phyloP scores from a whole-genome alignment of 1,140 invertebrate species.

The Nymphalis io region DNA sequence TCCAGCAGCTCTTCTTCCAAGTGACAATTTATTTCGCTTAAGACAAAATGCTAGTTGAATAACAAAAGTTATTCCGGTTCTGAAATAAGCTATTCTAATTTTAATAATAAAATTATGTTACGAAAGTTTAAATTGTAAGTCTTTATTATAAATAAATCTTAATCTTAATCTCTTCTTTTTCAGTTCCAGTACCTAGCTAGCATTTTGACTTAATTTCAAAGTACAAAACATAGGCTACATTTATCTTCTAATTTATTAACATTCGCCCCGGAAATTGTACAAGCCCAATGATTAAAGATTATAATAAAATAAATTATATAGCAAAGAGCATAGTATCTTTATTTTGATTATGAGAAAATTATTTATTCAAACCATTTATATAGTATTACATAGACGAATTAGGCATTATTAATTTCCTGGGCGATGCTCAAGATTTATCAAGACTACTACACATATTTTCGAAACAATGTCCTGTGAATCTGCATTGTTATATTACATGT shows the following conservation, averaged over 20 bases:
- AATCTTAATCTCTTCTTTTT: constrained; percentile 12
- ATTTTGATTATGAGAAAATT: constrained; percentile 66
- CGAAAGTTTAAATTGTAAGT: constrained; percentile 7
- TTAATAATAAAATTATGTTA: constrained; percentile 7
- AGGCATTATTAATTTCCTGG: constrained; percentile 53
- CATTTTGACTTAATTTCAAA: constrained; percentile 73
- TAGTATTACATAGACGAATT: constrained; percentile 55
- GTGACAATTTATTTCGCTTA: constrained; percentile 49
- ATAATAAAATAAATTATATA: constrained; percentile 71
- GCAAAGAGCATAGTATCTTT: constrained; percentile 62
- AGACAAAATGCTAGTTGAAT: constrained; percentile 53
- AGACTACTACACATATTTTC: constrained; percentile 15
- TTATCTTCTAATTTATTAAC: constrained; percentile 58
- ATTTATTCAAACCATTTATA: constrained; percentile 63
- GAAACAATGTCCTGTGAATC: constrained; percentile 16
- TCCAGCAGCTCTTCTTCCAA: constrained; percentile 68
- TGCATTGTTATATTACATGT: constrained; percentile 12
- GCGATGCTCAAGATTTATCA: constrained; percentile 40
- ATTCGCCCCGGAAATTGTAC: constrained; percentile 56
- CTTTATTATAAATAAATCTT: constrained; percentile 22
- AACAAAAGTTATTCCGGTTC: constrained; percentile 14
- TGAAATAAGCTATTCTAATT: constrained; percentile 20
- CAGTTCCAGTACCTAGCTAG: constrained; percentile 38
- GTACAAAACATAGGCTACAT: constrained; percentile 76
- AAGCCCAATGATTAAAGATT: constrained; percentile 60